phyloP scores from a whole-genome alignment of 2,797 vertebrate species.

The Serranus cabrilla region DNA sequence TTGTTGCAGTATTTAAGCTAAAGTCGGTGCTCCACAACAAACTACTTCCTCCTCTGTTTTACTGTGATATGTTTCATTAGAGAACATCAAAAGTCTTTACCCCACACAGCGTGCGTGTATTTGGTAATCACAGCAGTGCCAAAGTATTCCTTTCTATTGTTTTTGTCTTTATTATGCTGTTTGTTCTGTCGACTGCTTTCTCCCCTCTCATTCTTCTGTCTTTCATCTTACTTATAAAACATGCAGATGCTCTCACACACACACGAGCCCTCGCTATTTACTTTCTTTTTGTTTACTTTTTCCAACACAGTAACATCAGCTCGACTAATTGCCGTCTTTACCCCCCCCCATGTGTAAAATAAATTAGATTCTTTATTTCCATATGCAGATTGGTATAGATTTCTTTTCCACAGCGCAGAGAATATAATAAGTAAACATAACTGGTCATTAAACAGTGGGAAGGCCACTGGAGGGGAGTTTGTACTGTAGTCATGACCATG shows the following conservation, averaged over 20 bases:
- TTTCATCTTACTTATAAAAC: background rate
- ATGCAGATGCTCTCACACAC: too few relatives aligned
- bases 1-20: background rate
- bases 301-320: slow-evolving; percentile 18
- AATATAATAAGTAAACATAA: slow-evolving; percentile 57
- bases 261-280: background rate
- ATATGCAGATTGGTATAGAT: slow-evolving; percentile 30
- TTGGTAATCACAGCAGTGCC: slow-evolving; percentile 2
- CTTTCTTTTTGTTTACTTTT: slow-evolving; percentile 28
- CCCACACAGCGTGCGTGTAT: slow-evolving; percentile 7
- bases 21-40: background rate
- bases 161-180: slow-evolving; percentile 10
- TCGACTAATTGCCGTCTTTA: slow-evolving; percentile 34
- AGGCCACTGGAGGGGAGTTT: slow-evolving; percentile 38
- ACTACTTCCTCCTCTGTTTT: slow-evolving; percentile 20
- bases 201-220: background rate
- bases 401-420: slow-evolving; percentile 19
- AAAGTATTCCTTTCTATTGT: background rate
- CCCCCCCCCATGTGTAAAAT: slow-evolving; percentile 31
- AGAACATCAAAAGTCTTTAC: slow-evolving; percentile 36
- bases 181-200: slow-evolving; percentile 15
- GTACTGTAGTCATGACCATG: slow-evolving; percentile 12
- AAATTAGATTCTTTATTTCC: slow-evolving; percentile 42
- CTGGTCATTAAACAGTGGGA: slow-evolving; percentile 57
- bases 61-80: slow-evolving; percentile 45